Base-by-base conservation (phyloP, 2,113 vertebrate species). In the Gambusia holbrooki region DNA sequence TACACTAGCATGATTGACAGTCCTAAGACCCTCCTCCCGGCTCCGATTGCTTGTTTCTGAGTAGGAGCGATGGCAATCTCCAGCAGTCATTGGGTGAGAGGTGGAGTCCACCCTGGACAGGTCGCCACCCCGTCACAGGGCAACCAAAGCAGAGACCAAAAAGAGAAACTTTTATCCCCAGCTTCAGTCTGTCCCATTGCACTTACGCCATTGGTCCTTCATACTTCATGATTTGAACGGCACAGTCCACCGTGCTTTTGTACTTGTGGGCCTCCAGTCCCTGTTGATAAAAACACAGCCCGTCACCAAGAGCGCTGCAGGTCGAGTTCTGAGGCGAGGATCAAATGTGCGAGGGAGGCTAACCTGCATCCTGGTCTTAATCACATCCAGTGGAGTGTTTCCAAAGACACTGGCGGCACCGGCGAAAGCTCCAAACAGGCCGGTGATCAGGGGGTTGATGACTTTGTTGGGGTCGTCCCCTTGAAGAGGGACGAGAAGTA, bases 291-390 rank as follows among this genome's bases (percentile, higher is more conserved):
- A 37, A 82, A 51, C 0, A 22, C 48, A 28, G 0, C 58, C 58
- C 3, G 29, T 77, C 6, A 60, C 35, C 30, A 13, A 19, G 2
- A n/a, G 29, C 14, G 4, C 29, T 61, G n/a, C 1, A 27, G 12
- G n/a, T 32, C 27, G 0, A 35, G 32, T 22, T 0, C 8, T 4
- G 3, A 62, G 30, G 6, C 14, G 7, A 48, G 12, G 2, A 37
- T 17, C 8, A 1, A 67, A 67, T 6, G 0, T 5, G 29, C 11
- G 27, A 4, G 10, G 30, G 1, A 3, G 45, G 45, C 84, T 3
- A 0, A 98, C 98, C 97, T 99, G 97, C 97, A 99, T 97, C 74
- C 98, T 95, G 76, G 98, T 99, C 92, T 99, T 99, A 67, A 99
- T 96, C 51, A 99, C 98, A 0, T 99, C 98, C 78, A 99, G 87